Evolutionary conservation across 2,113 vertebrate species (phyloP), one percentile per base, ranked within the genome.

Genomic region (Isichthys henryi): DNA sequence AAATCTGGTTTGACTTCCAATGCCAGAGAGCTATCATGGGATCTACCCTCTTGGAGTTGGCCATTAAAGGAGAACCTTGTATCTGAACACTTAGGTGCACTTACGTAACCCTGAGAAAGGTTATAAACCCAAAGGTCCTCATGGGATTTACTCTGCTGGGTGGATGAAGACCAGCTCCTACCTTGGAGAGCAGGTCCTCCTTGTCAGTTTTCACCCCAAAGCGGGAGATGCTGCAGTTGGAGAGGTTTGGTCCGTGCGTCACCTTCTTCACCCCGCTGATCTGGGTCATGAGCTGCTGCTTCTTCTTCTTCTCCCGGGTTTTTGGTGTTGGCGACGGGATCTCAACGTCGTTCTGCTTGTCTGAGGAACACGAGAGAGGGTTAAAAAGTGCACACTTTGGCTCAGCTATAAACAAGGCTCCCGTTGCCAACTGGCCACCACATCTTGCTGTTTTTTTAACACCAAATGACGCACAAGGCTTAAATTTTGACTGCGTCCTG

Each of bases 291-390:
- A 99, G 96, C 94, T 98, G 98, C 94, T 99, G 97, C 53, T 98
- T 97, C 90, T 99, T 99, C 96, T 99, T 99, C 95, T 98, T 99
- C 93, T 99, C 98, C 52, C 98, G 95, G 35, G 97, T 97, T 90
- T 99, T 99, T 90, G 98, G 97, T 4, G 97, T 99, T 0, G 97
- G 98, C 19, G 98, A 99, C 6, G 98, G 98, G 82, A 99, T 99
- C 95, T 99, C 98, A 95, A 99, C 96, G 0, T 99, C 98, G 8
- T 99, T 99, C 96, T 99, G 98, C 93, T 99, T 99, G 94, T 99
- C 98, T 99, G 94, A 5, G 19, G 45, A 27, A 77, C 88, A 45
- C 0, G 53, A 52, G 52, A 45, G 80, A 50, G 31, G 5, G 50
- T 87, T 50, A 87, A 53, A 87, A 53, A 6, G 17, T 35, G 43